Evolutionary conservation across 1,140 invertebrate species (phyloP).

Genomic region (Heliconius nattereri): DNA sequence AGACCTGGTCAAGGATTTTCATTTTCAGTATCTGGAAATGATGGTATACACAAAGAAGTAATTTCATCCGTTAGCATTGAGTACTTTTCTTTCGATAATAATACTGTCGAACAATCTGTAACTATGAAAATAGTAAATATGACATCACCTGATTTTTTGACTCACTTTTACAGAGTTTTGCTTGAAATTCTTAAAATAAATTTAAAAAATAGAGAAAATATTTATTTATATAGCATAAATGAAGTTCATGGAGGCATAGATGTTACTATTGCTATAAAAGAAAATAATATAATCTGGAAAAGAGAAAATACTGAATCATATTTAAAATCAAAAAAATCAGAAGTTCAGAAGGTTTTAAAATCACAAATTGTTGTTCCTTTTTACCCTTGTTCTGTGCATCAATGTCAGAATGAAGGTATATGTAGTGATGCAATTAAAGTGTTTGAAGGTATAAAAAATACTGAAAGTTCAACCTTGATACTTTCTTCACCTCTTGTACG

Average conservation of each 20-base stretch:
- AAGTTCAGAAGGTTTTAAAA: conserved; percentile 84
- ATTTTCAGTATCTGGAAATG: conserved; percentile 91
- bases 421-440: conserved; percentile 89
- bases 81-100: conserved; percentile 90
- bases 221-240: conserved; percentile 88
- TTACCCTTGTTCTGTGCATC: conserved; percentile 86
- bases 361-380: conserved; percentile 84
- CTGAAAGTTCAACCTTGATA: conserved; percentile 89
- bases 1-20: conserved; percentile 87
- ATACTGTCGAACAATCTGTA: conserved; percentile 91
- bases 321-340: conserved; percentile 83
- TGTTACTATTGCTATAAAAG: conserved; percentile 85
- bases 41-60: conserved; percentile 93
- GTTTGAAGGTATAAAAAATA: conserved; percentile 85
- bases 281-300: conserved; percentile 81
- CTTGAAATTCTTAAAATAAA: conserved; percentile 86
- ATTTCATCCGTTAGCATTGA: conserved; percentile 91
- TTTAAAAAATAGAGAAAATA: conserved; percentile 83
- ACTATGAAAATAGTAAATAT: conserved; percentile 88
- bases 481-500: conserved; percentile 89
- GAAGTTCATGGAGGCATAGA: conserved; percentile 85
- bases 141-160: conserved; percentile 87
- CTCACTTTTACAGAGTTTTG: conserved; percentile 87
- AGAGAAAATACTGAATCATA: conserved; percentile 84
- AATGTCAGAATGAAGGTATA: conserved; percentile 88